Conservation (phyloP, 1,140 invertebrate genomes). For the Nasonia giraulti region DNA sequence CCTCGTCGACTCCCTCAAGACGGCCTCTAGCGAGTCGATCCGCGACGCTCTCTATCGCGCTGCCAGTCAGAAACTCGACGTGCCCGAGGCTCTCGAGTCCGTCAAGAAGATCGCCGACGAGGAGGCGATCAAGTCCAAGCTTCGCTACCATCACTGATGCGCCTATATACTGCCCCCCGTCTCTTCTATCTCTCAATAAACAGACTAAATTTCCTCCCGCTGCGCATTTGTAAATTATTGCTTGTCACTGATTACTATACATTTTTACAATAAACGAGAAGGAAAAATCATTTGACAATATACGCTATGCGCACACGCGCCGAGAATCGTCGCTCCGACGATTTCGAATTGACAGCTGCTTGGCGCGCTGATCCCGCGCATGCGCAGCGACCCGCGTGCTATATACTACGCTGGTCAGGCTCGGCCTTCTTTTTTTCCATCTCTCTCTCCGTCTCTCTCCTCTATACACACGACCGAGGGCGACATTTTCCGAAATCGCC, state of each 20-base stretch:
- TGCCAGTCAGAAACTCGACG: constrained; percentile 56
- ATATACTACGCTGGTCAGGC: not conserved
- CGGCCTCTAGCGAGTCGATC: constrained; percentile 77
- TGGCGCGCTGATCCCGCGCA: not conserved
- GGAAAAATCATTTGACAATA: too few relatives aligned
- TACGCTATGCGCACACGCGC: too few relatives aligned
- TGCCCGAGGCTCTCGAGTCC: constrained; percentile 53
- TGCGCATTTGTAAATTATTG: not conserved
- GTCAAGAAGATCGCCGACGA: constrained; percentile 58
- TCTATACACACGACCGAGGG: not conserved
- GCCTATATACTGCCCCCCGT: too few relatives aligned
- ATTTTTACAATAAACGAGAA: not conserved
- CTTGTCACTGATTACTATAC: not conserved
- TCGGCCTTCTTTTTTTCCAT: not conserved
- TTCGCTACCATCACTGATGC: constrained; percentile 59
- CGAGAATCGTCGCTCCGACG: not conserved
- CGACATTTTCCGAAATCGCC: not conserved
- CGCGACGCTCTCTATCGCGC: constrained; percentile 76
- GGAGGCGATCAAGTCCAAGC: constrained; percentile 53
- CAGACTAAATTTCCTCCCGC: not conserved
- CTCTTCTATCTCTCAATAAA: too few relatives aligned
- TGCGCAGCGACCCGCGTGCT: not conserved
- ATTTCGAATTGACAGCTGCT: not conserved
- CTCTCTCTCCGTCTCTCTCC: not conserved
- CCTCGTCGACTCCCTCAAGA: constrained; percentile 77